These are phyloP conservation scores for Lasioglossum marginatum DNA, from an alignment of 2,888 invertebrate species.

Conservation along the genomic window DNA sequence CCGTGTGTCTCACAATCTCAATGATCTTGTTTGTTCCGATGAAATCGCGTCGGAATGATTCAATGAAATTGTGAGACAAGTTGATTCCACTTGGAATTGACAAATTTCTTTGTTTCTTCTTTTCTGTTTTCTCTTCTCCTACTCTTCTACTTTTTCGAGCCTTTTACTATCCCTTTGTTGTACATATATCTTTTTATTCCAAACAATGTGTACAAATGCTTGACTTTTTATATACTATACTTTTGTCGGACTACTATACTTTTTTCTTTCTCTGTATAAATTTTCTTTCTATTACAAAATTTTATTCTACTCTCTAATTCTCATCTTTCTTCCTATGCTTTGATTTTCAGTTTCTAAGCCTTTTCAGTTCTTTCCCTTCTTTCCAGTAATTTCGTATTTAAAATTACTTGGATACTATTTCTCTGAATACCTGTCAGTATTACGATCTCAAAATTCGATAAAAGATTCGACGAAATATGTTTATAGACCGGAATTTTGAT, in stretches of 20 bases:
- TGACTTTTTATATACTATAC: neutral
- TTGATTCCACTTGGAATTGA: conserved; percentile 7
- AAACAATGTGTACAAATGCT: conserved; percentile 16
- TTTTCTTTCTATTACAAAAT: neutral
- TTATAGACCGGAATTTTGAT: conserved; percentile 6
- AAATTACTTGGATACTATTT: conserved; percentile 8
- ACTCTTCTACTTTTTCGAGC: neutral
- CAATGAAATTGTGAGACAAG: conserved; percentile 34
- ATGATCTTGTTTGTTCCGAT: conserved; percentile 17
- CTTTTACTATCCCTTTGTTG: neutral
- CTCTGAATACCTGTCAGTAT: conserved; percentile 73
- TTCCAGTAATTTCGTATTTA: conserved; percentile 9
- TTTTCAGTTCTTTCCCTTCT: conserved; percentile 9
- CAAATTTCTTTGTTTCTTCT: conserved; percentile 25
- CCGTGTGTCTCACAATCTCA: conserved; percentile 38
- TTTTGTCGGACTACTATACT: neutral
- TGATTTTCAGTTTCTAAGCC: conserved; percentile 4
- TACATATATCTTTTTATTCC: neutral
- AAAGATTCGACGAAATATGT: conserved; percentile 66
- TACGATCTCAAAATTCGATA: conserved; percentile 71
- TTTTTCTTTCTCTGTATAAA: neutral
- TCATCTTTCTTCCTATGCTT: conserved; percentile 12
- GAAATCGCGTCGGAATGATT: conserved; percentile 21
- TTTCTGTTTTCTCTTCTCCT: conserved; percentile 5
- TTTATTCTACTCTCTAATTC: conserved; percentile 12